phyloP scores from a whole-genome alignment of 2,888 invertebrate species.

The Andrena chrysosceles region DNA sequence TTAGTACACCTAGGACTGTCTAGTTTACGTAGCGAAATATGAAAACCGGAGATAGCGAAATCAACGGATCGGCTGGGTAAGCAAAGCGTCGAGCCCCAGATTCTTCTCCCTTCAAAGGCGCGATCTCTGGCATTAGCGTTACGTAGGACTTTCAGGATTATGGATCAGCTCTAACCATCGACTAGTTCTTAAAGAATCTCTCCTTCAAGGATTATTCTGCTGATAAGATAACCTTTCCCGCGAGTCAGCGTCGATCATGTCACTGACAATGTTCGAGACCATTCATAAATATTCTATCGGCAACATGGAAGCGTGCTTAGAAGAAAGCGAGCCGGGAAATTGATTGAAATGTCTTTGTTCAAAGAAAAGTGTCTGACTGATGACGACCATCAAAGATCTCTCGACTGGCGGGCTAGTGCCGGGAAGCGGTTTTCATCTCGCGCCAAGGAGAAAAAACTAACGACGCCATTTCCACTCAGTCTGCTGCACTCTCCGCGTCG shows the following conservation, averaged over 20 bases:
- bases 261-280: background rate
- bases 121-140: slow-evolving; percentile 46
- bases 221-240: slow-evolving; percentile 5
- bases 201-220: slow-evolving; percentile 24
- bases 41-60: slow-evolving; percentile 70
- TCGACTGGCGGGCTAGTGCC: background rate
- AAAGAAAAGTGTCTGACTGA: slow-evolving; percentile 28
- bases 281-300: background rate
- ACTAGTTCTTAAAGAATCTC: slow-evolving; percentile 1
- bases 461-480: slow-evolving; percentile 64
- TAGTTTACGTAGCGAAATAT: slow-evolving; percentile 78
- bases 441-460: slow-evolving; percentile 49
- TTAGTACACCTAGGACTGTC: slow-evolving; percentile 69
- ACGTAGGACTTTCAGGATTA: slow-evolving; percentile 31
- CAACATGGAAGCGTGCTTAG: background rate
- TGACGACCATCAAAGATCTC: slow-evolving; percentile 28
- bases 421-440: slow-evolving; percentile 31
- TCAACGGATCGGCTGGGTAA: slow-evolving; percentile 58
- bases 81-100: slow-evolving; percentile 52
- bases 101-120: background rate
- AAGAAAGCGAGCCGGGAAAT: slow-evolving; percentile 21
- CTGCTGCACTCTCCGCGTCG: slow-evolving; percentile 51
- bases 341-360: slow-evolving; percentile 20
- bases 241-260: too few relatives aligned
- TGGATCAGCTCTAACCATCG: slow-evolving; percentile 23